Percentiles rank a stretch among this genome's conserved stretches.
phyloP scores from a whole-genome alignment of 1,140 invertebrate species.

The Dysdera silvatica region DNA sequence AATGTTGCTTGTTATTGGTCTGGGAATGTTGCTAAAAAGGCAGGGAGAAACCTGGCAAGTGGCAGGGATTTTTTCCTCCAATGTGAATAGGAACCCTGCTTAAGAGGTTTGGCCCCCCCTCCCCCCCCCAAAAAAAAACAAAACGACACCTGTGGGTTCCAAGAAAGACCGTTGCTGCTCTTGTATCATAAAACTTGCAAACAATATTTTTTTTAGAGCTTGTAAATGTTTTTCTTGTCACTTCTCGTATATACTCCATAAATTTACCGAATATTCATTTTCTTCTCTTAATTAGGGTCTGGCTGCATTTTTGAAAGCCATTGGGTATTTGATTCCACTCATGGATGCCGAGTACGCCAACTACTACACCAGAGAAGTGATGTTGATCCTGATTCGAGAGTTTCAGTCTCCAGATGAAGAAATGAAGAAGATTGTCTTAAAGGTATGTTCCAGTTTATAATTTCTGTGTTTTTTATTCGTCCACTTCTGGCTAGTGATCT shows the following conservation, averaged over 20 bases:
- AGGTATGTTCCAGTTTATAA: conserved; percentile 56
- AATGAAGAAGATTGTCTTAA: conserved; percentile 99
- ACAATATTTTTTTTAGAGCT: background rate
- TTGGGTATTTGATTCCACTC: conserved; percentile 96
- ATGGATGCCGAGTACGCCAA: conserved; percentile 99
- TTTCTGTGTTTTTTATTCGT: no score
- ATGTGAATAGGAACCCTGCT: no score
- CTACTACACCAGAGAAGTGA: conserved; percentile 99
- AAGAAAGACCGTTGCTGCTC: no score
- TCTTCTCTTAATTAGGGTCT: conserved; percentile 66
- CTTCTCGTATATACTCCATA: no score
- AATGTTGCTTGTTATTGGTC: no score
- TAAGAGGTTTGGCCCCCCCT: no score
- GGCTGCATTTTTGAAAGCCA: conserved; percentile 97
- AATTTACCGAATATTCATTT: conserved; percentile 12
- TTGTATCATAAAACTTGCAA: no score
- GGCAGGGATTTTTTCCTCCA: no score
- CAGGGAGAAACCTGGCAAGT: no score
- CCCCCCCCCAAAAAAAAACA: no score
- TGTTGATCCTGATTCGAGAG: conserved; percentile 98
- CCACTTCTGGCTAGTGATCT: no score
- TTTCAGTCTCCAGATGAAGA: conserved; percentile 99
- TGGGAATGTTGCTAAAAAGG: no score
- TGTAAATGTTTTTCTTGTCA: background rate
- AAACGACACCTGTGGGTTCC: background rate